phyloP scores from a whole-genome alignment of 1,140 invertebrate genomes.

The Drosophila guanche region DNA sequence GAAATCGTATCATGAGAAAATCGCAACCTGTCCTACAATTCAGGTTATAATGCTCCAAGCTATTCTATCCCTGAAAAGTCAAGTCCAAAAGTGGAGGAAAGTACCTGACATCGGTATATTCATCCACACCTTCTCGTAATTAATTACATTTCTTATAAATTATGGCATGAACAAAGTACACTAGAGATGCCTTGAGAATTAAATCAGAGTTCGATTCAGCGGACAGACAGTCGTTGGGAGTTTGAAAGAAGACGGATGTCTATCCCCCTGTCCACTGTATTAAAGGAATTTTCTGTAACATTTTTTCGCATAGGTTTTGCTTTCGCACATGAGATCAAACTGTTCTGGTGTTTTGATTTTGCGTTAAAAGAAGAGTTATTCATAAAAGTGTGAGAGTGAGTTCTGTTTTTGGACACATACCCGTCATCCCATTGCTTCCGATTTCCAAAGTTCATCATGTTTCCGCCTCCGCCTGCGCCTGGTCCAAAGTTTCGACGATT shows the following conservation, averaged over 20 bases:
- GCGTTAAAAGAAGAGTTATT: conserved; percentile 5
- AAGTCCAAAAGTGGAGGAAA: no score
- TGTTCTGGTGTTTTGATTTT: neutral
- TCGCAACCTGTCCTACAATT: no score
- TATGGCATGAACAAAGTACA: no score
- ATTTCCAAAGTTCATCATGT: conserved; percentile 38
- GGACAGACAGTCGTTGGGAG: neutral
- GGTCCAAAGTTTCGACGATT: conserved; percentile 33
- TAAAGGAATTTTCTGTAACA: neutral
- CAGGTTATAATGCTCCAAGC: no score
- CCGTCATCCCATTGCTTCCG: conserved; percentile 56
- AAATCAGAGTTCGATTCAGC: no score
- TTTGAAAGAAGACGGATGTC: neutral
- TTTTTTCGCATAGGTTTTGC: neutral
- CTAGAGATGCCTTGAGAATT: no score
- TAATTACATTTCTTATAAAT: no score
- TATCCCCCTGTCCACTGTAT: neutral
- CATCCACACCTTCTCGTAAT: no score
- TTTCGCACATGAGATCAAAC: neutral
- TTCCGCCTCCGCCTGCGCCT: conserved; percentile 20
- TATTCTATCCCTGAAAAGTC: no score
- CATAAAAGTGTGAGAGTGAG: neutral
- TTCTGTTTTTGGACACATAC: conserved; percentile 50
- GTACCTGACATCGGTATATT: no score
- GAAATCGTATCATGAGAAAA: no score